Evolutionary conservation across 2,888 invertebrate genomes (phyloP).

Genomic region (Hylaea fasciaria): DNA sequence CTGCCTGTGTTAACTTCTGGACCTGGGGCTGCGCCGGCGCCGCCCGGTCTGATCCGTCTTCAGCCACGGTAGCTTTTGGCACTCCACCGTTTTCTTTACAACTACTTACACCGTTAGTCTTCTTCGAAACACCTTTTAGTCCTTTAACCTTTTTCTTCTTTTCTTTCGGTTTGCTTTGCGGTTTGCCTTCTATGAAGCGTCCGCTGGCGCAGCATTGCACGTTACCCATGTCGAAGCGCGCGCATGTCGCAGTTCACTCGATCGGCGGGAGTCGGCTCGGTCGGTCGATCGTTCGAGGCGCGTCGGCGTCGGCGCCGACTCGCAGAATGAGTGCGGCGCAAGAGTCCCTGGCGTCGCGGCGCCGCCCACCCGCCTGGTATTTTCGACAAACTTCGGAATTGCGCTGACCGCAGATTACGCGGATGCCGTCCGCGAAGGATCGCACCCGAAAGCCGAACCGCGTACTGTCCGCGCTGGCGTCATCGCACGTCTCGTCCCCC

Average conservation of each 20-base stretch:
- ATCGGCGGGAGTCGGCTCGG: conserved; percentile 77
- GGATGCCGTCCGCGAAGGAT: conserved; percentile 83
- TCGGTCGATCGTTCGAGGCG: conserved; percentile 83
- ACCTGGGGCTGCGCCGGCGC: conserved; percentile 67
- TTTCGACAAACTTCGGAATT: conserved; percentile 76
- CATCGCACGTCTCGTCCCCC: conserved; percentile 77
- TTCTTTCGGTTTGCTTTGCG: conserved; percentile 69
- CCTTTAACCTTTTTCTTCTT: conserved; percentile 63
- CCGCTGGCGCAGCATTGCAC: conserved; percentile 84
- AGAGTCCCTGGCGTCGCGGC: conserved; percentile 70
- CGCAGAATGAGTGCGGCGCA: conserved; percentile 77
- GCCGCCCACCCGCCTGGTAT: conserved; percentile 77
- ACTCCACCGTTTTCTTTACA: conserved; percentile 67
- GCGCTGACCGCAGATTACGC: conserved; percentile 82
- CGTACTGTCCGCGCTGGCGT: conserved; percentile 80
- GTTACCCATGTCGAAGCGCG: conserved; percentile 81
- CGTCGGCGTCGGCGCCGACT: conserved; percentile 83
- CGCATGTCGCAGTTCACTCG: conserved; percentile 80
- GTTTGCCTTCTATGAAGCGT: conserved; percentile 74
- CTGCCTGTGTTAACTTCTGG: conserved; percentile 59
- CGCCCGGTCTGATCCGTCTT: conserved; percentile 67
- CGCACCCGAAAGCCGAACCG: conserved; percentile 83
- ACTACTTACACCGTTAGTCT: conserved; percentile 72
- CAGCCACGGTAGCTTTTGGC: conserved; percentile 71
- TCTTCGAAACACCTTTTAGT: conserved; percentile 63